Conservation (phyloP, 2,113 vertebrate species). For the Pungitius pungitius region DNA sequence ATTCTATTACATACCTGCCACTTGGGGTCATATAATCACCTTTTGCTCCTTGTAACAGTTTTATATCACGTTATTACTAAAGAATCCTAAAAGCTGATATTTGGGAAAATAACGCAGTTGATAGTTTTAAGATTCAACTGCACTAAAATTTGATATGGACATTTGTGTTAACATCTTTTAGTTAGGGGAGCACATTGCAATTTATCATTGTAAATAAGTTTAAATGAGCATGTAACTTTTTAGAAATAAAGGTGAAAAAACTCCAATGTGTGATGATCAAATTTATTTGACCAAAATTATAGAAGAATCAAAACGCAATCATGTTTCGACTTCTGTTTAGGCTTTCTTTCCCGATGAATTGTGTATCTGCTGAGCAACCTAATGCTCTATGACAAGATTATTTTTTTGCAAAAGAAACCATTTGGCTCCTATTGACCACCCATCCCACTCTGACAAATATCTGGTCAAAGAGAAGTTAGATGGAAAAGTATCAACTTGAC, state of each 20-base stretch:
- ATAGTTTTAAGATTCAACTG: conserved; percentile 29
- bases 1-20: conserved; percentile 24
- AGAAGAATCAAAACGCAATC: no score
- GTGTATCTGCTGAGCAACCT: no score
- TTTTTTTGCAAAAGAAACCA: no score
- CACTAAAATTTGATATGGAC: conserved; percentile 23
- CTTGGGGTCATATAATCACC: not conserved
- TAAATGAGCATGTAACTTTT: conserved; percentile 75
- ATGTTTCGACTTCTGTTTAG: no score
- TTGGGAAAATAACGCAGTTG: conserved; percentile 6
- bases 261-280: not conserved
- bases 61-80: conserved; percentile 41
- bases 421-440: no score
- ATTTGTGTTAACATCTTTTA: conserved; percentile 47
- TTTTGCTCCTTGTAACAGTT: conserved; percentile 13
- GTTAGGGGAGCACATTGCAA: conserved; percentile 70
- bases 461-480: not conserved
- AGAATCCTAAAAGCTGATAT: conserved; percentile 10
- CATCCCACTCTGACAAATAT: not conserved
- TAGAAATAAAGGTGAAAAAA: conserved; percentile 71
- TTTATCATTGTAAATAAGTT: conserved; percentile 75
- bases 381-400: no score
- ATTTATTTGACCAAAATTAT: not conserved
- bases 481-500: not conserved
- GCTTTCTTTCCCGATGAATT: not conserved